A percentile compares a stretch with the other conserved stretches of the same genome.
phyloP scores from a whole-genome alignment of 2,888 invertebrate species.

The Actias luna region DNA sequence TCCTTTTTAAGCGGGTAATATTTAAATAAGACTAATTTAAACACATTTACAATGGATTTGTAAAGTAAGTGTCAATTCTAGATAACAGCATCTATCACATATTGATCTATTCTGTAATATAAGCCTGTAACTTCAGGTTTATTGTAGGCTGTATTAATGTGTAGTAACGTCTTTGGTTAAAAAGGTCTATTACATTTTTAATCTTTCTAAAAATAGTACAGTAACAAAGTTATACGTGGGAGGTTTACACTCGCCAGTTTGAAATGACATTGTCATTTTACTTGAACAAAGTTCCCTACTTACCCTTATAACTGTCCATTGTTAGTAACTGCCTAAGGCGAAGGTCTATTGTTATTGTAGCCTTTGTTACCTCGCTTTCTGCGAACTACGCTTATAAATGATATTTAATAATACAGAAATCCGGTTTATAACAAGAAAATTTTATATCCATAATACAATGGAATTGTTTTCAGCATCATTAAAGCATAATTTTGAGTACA shows the following conservation, averaged over 20 bases:
- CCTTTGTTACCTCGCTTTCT: conserved; percentile 9
- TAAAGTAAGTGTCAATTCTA: too few relatives aligned
- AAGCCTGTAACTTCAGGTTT: too few relatives aligned
- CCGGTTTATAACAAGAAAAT: not conserved
- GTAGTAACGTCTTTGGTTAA: not conserved
- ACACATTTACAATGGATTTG: too few relatives aligned
- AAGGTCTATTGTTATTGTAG: not conserved
- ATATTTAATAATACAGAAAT: not conserved
- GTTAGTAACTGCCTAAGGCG: conserved; percentile 4
- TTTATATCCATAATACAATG: not conserved
- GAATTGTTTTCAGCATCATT: not conserved
- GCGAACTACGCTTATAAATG: not conserved
- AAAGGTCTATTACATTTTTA: not conserved
- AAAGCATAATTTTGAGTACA: not conserved
- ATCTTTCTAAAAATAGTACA: not conserved
- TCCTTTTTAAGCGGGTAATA: too few relatives aligned
- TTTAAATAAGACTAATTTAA: too few relatives aligned
- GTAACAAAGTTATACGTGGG: not conserved
- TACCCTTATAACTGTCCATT: conserved; percentile 8
- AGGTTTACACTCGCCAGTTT: not conserved
- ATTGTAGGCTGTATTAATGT: too few relatives aligned
- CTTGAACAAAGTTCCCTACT: conserved; percentile 13
- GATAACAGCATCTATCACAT: too few relatives aligned
- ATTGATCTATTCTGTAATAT: too few relatives aligned
- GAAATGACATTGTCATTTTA: conserved; percentile 3